Base-by-base conservation (phyloP, 2,888 invertebrate genomes). In the Bimastos eiseni region DNA sequence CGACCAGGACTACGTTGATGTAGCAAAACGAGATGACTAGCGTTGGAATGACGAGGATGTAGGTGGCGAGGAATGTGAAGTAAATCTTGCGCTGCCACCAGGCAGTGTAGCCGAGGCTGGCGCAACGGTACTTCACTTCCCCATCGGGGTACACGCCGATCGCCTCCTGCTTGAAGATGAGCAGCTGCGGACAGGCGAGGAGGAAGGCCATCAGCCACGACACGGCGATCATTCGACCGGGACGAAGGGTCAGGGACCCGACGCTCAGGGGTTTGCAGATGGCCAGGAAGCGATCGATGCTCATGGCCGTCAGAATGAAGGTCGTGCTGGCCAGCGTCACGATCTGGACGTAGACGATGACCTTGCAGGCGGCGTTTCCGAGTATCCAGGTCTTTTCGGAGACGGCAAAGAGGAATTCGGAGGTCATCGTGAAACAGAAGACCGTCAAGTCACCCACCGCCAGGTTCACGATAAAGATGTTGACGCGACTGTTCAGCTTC, bases 271-370 rank as follows among this genome's bases (percentile, higher is more conserved):
- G 95, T 36, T 93, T 93, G 91, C 95, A 95, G 89, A 95, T 95
- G 21, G 95, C 95, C 93, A 94, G 93, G 92, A 94, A 95, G 24
- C 95, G 93, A 92, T 95, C 95, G 91, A 94, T 94, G 83, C 95
- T 95, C 95, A 95, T 95, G n/a, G 95, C 94, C 21, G 95, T 94
- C 70, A 95, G 93, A 30, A 95, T 95, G 92, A 95, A 95, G 3
- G 95, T 95, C 8, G 95, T 95, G 90, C 95, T 95, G 38, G 95
- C 95, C 55, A 95, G 93, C 0, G 95, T 95, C n/a, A 95, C 94
- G 24, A 94, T 94, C 93, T 95, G 95, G n/a, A 94, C 93, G 91
- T 95, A 95, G 30, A 95, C 94, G 37, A 95, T 93, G 11, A 95
- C 91, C 92, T 95, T 95, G 93, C 95, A 95, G 13, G 94, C 94